Evolutionary conservation across 1,140 invertebrate genomes (phyloP), one percentile per base, ranked within the genome.

Genomic region (Scaptomyza pallida): DNA sequence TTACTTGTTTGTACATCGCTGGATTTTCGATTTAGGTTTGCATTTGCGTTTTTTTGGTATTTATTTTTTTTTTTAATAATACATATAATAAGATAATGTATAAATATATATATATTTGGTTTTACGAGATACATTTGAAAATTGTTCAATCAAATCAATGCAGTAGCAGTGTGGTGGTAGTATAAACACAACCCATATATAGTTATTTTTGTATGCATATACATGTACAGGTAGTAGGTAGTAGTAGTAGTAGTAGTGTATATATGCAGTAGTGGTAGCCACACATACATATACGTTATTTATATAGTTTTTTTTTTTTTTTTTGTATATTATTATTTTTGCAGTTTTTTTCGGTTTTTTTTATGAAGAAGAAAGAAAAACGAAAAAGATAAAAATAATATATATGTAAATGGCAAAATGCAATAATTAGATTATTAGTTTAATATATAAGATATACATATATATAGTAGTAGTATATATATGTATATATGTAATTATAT

Each of bases 301-400:
- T 86, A 85, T 89, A 89, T 86, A 89, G 71, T 71, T 81, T 76
- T 67, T 78, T 82, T 83, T 79, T 61, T n/a, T n/a, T n/a, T n/a
- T n/a, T n/a, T n/a, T n/a, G n/a, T 74, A 81, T 76, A 55, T 80
- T 78, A 61, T 79, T 88, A 78, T 80, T 78, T n/a, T 89, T 79
- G 85, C 83, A 78, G 79, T 74, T 83, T 90, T 86, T 69, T 60
- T 62, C 52, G 59, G 70, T 85, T 85, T 89, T 85, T 76, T 83
- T 75, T 90, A 90, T 90, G 89, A 90, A 90, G 89, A 90, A 90
- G 89, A 90, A 90, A 90, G 89, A 90, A 90, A 90, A 90, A 89
- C 75, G 80, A 86, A 90, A 90, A 90, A 90, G 78, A 89, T 88
- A 90, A 90, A 90, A 86, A 90, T 86, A 86, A 90, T 89, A 85